Base-by-base conservation (phyloP, 2,113 vertebrate genomes). In the Girardinichthys multiradiatus region DNA sequence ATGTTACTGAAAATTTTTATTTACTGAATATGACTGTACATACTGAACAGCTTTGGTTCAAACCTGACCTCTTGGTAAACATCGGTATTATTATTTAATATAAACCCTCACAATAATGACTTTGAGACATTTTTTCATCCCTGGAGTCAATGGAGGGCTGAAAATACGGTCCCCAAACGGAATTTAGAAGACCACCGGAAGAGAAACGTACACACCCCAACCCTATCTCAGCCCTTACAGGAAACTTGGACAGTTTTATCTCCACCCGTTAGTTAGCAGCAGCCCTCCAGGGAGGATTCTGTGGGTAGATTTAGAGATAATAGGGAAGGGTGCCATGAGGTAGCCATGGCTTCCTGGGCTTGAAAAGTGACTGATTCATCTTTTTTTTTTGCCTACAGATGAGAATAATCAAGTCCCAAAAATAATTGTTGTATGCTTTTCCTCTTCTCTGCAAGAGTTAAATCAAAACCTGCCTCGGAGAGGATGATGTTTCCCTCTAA, bases 401-500 rank as follows among this genome's bases (percentile, higher is more conserved):
- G 15, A 61, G 79, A 71, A 54, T 9, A n/a, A 83, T 74, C 57
- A 33, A 30, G 24, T 70, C 35, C 57, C 4, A 51, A 72, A 33
- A 37, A 75, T 73, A 77, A 65, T 79, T 74, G 68, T 60, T 79
- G 28, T 65, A 68, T 51, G 19, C 62, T 62, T 0, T 72, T 74
- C 37, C 39, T 80, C 64, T 45, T 45, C 65, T 75, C 45, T 70
- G 62, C 45, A 57, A 72, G 45, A 51, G 64, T 71, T 72, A 83
- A 79, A 81, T 72, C 67, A 79, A 81, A 87, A 78, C 73, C 75
- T 68, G 69, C 48, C 63, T 69, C 51, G 64, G 60, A 79, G 76
- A 48, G 64, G 73, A 80, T 79, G 82, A 82, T 80, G 66, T 83
- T 86, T 84, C 70, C 54, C 54, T 72, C 63, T 82, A 88, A 87